These are phyloP conservation scores for Sminthurides aquaticus DNA, from an alignment of 2,888 invertebrate species.

Conservation along the genomic window DNA sequence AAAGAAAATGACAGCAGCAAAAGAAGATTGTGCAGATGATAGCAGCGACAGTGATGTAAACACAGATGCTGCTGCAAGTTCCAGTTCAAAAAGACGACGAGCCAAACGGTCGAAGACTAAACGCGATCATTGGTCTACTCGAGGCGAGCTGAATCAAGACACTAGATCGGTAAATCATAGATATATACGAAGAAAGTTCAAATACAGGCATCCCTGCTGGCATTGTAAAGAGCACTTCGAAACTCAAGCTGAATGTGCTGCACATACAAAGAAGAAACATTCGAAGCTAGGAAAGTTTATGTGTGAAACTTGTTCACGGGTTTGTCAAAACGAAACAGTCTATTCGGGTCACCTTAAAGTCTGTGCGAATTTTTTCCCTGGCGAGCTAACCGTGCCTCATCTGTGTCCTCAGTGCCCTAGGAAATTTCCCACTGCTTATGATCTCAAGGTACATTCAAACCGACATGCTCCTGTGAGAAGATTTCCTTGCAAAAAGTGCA, in stretches of 20 bases:
- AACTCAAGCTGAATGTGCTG: constrained; percentile 2
- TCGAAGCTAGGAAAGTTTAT: not conserved
- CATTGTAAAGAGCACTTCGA: constrained; percentile 4
- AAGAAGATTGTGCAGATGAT: no score
- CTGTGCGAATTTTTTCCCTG: not conserved
- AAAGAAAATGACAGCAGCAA: not conserved
- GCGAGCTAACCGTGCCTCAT: not conserved
- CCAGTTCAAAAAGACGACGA: no score
- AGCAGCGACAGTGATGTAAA: no score
- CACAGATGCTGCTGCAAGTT: no score
- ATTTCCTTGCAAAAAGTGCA: not conserved
- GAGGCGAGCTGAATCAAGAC: no score
- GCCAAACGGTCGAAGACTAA: not conserved
- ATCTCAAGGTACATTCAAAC: not conserved
- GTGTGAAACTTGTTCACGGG: constrained; percentile 3
- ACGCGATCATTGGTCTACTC: no score
- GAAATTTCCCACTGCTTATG: not conserved
- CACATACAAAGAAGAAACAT: constrained; percentile 10
- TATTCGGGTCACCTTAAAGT: not conserved
- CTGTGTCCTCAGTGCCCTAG: constrained; percentile 8
- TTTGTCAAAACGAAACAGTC: not conserved
- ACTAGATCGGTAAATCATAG: not conserved
- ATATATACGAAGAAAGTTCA: constrained; percentile 2
- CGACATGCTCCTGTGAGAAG: constrained; percentile 4
- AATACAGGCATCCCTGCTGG: constrained; percentile 11